Percentiles rank a stretch among this genome's conserved stretches.
Conservation (phyloP, 2,888 invertebrate genomes). For the Rotaria sp. region DNA sequence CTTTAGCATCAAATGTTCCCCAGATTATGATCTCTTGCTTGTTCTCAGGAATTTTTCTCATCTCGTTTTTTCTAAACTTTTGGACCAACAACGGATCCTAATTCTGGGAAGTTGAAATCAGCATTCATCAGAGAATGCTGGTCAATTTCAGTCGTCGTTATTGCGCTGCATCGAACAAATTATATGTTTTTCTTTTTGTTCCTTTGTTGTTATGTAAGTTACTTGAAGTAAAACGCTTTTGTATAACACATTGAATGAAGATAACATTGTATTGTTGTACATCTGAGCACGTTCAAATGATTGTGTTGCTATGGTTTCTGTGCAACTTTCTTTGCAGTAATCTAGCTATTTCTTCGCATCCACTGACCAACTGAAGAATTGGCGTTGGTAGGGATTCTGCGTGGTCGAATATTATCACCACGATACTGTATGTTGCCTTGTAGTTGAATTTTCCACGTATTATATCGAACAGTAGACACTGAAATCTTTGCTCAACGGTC, state of each 20-base stretch:
- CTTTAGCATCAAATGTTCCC: neutral
- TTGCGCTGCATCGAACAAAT: neutral
- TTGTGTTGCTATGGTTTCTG: neutral
- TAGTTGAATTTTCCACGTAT: too few relatives aligned
- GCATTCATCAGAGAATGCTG: neutral
- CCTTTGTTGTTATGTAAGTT: neutral
- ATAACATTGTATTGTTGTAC: neutral
- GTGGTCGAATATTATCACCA: too few relatives aligned
- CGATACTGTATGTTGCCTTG: too few relatives aligned
- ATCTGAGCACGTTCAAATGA: neutral
- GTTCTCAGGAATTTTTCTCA: neutral
- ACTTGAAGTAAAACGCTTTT: neutral
- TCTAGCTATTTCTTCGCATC: neutral
- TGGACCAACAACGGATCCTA: neutral
- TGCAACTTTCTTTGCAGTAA: neutral
- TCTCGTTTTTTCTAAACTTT: neutral
- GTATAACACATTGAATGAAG: too few relatives aligned
- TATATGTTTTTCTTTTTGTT: neutral
- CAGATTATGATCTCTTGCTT: neutral
- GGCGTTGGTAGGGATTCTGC: too few relatives aligned
- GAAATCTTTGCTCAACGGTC: too few relatives aligned
- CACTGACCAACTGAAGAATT: too few relatives aligned
- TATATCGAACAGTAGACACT: too few relatives aligned
- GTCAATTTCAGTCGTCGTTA: neutral
- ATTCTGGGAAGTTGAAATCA: neutral